These are phyloP conservation scores for Berghia stephanieae DNA, from an alignment of 1,140 invertebrate genomes.

Conservation along the genomic window DNA sequence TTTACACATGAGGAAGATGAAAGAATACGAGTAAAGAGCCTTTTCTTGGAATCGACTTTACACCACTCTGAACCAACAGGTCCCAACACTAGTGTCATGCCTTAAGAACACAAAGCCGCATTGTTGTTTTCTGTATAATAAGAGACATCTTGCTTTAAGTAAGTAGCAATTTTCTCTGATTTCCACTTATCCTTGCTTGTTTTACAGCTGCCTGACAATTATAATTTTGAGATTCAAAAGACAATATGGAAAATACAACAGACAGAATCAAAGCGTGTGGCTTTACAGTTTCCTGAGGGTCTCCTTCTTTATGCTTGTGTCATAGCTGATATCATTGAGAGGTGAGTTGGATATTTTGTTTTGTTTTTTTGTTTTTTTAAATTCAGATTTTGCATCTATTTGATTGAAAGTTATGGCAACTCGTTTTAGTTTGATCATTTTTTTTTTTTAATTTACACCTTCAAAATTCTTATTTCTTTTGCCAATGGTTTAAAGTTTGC, in stretches of 20 bases:
- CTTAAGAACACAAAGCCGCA: background rate
- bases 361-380: background rate
- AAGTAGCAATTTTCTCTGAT: background rate
- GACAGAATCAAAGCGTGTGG: constrained; percentile 83
- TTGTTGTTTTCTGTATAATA: background rate
- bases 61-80: background rate
- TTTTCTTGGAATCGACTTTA: background rate
- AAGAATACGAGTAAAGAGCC: background rate
- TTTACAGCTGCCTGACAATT: constrained; percentile 84
- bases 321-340: constrained; percentile 93
- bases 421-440: too few relatives aligned
- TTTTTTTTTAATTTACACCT: too few relatives aligned
- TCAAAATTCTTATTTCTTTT: too few relatives aligned
- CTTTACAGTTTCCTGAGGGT: constrained; percentile 97
- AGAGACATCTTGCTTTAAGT: background rate
- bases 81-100: background rate
- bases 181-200: constrained; percentile 25
- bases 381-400: too few relatives aligned
- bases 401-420: too few relatives aligned
- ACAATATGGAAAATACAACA: constrained; percentile 95
- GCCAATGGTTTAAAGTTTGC: background rate
- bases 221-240: constrained; percentile 99
- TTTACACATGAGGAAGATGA: too few relatives aligned
- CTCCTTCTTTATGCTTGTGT: constrained; percentile 90
- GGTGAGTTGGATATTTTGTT: constrained; percentile 42